Conservation (phyloP, 2,888 invertebrate species). For the Drosophila atroscutellata region DNA sequence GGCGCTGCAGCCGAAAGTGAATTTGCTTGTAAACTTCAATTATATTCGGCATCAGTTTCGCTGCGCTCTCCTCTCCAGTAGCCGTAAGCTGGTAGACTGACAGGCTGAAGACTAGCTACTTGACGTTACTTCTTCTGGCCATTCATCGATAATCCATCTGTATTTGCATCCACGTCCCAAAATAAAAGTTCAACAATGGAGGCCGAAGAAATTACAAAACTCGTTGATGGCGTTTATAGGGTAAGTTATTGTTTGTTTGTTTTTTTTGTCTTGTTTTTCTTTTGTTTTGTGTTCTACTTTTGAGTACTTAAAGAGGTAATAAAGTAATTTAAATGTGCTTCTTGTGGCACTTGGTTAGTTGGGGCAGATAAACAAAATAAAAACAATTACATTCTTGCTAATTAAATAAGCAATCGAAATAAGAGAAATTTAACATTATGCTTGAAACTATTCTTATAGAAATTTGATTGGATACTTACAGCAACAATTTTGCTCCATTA, state of each 20-base stretch:
- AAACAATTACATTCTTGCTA: slow-evolving; percentile 7
- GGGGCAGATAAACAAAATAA: slow-evolving; percentile 11
- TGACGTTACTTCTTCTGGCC: slow-evolving; percentile 2
- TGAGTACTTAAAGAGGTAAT: slow-evolving; percentile 38
- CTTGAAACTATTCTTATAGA: background rate
- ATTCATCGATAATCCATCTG: slow-evolving; percentile 24
- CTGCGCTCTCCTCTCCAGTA: slow-evolving; percentile 26
- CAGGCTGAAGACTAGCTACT: slow-evolving; percentile 18
- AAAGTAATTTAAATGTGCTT: slow-evolving; percentile 41
- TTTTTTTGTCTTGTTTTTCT: background rate
- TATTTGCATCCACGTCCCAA: slow-evolving; percentile 20
- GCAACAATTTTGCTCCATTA: background rate
- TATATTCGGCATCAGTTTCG: slow-evolving; percentile 3
- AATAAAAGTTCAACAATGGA: slow-evolving; percentile 85
- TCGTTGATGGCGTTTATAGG: slow-evolving; percentile 96
- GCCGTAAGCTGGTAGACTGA: slow-evolving; percentile 16
- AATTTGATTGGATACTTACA: background rate
- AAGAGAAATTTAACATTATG: background rate
- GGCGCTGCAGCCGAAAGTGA: slow-evolving; percentile 73
- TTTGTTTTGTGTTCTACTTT: slow-evolving; percentile 40
- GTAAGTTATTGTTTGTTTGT: slow-evolving; percentile 85
- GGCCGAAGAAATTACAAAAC: slow-evolving; percentile 95
- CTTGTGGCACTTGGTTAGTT: slow-evolving; percentile 29
- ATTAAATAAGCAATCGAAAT: background rate
- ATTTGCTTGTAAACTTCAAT: slow-evolving; percentile 46